Conservation (phyloP, 1,140 invertebrate genomes). For the Yoshiicerus persimilis region DNA sequence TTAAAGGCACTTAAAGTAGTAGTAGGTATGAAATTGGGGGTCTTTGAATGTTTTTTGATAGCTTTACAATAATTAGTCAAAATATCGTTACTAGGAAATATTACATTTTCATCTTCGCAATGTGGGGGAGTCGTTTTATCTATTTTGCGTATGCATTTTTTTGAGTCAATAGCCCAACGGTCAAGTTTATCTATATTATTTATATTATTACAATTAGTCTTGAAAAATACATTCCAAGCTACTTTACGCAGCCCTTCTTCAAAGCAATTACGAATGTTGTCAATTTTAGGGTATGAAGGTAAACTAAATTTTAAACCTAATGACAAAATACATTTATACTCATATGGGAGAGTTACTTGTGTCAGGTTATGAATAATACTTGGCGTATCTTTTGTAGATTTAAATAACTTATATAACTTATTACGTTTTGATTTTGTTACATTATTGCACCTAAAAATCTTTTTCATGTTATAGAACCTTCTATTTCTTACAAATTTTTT, state of each 20-base stretch:
- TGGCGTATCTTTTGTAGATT: neutral
- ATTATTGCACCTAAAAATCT: neutral
- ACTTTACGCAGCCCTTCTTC: neutral
- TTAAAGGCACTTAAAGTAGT: neutral
- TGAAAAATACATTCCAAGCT: neutral
- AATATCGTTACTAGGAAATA: neutral
- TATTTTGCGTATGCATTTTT: neutral
- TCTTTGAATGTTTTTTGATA: neutral
- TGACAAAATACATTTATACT: neutral
- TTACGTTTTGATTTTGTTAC: neutral
- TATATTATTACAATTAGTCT: neutral
- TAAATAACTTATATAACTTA: neutral
- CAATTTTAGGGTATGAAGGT: neutral
- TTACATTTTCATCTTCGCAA: neutral
- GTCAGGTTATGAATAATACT: neutral
- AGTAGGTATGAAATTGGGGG: neutral
- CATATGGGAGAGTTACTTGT: neutral
- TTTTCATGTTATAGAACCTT: neutral
- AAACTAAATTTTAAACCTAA: neutral
- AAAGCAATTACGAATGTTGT: neutral
- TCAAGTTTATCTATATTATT: neutral
- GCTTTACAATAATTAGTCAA: neutral
- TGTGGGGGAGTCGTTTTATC: neutral
- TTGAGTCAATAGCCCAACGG: neutral
- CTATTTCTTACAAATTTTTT: neutral